Conservation (phyloP, 92 coral and sea anemone genomes). For the Bergia sp. region DNA sequence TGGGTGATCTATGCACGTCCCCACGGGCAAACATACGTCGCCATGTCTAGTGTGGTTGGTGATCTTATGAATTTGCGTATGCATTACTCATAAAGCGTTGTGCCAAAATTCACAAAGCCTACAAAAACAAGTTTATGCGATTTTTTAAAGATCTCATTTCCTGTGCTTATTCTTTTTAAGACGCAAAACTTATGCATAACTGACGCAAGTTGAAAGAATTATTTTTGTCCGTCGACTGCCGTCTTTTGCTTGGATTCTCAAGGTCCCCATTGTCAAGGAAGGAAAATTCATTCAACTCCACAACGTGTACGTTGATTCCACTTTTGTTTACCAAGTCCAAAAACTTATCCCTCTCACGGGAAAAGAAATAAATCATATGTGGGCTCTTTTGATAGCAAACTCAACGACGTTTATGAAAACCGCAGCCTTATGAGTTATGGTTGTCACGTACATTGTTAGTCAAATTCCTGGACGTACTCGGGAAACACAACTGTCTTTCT, state of each 20-base stretch:
- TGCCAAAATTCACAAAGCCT: constrained; percentile 23
- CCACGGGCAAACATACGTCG: neutral
- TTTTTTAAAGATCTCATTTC: neutral
- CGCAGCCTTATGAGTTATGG: neutral
- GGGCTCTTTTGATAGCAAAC: neutral
- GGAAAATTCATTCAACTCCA: neutral
- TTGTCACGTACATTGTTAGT: constrained; percentile 1
- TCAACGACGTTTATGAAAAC: neutral
- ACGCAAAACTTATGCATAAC: neutral
- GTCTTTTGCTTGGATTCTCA: neutral
- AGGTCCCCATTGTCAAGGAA: neutral
- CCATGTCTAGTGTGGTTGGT: constrained; percentile 19
- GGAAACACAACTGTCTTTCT: constrained; percentile 15
- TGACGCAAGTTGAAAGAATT: neutral
- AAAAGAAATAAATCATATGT: constrained; percentile 5
- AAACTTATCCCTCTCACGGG: neutral
- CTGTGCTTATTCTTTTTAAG: neutral
- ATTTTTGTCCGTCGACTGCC: neutral
- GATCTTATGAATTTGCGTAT: constrained; percentile 23
- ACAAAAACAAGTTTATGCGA: constrained; percentile 38
- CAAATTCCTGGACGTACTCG: constrained; percentile 2
- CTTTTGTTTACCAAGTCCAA: constrained; percentile 25
- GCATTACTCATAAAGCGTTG: constrained; percentile 16
- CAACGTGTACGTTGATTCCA: neutral
- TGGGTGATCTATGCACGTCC: neutral